Evolutionary conservation across 2,797 vertebrate genomes (phyloP).

Genomic region (Orientallactaga sibirica): DNA sequence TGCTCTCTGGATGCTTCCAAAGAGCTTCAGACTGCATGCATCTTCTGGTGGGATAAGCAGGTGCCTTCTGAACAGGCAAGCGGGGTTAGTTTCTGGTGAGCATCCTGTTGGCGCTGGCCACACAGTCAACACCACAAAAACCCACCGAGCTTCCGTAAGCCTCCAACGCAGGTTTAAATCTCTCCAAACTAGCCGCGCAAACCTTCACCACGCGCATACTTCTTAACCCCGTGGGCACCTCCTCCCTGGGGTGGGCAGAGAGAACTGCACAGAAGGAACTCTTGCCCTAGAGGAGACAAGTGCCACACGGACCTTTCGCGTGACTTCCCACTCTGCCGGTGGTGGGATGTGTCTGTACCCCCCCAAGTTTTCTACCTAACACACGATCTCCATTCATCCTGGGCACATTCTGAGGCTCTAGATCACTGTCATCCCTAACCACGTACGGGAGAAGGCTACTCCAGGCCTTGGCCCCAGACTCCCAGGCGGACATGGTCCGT

Average conservation of each 20-base stretch:
- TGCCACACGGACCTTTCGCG: background rate
- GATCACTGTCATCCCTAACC: background rate
- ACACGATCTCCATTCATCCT: background rate
- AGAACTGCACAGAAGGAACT: background rate
- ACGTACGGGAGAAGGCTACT: background rate
- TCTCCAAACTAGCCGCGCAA: background rate
- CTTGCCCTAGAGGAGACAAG: background rate
- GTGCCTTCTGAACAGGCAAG: background rate
- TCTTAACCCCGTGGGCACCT: background rate
- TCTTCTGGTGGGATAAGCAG: background rate
- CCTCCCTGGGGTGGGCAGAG: background rate
- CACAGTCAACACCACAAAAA: background rate
- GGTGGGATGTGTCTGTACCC: background rate
- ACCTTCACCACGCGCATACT: background rate
- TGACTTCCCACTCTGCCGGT: background rate
- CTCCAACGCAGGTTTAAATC: background rate
- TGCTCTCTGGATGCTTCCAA: background rate
- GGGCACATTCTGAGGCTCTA: background rate
- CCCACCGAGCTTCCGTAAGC: background rate
- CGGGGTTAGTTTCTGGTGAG: background rate
- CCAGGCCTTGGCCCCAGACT: background rate
- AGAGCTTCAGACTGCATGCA: background rate
- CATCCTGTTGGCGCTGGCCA: background rate
- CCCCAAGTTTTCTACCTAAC: background rate
- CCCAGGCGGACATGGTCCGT: background rate